Conservation (phyloP, 2,888 invertebrate species). For the Protula sp. region DNA sequence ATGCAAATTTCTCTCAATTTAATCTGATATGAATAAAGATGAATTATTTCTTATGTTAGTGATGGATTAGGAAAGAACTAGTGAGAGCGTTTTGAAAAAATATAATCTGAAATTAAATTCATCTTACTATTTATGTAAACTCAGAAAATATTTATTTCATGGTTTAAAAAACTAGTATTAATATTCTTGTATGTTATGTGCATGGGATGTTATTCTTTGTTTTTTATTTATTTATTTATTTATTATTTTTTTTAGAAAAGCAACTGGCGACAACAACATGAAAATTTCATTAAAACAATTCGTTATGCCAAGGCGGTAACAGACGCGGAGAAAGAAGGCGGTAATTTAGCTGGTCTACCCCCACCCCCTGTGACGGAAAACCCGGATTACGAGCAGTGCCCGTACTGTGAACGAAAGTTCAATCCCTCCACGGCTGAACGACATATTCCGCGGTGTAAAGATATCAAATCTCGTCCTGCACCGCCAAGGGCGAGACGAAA, state of each 20-base stretch:
- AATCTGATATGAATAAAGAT: no score
- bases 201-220: no score
- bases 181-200: no score
- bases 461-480: conserved; percentile 55
- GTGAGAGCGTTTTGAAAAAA: no score
- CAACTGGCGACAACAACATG: conserved; percentile 46
- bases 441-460: conserved; percentile 88
- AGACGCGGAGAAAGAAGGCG: conserved; percentile 59
- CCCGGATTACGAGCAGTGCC: conserved; percentile 84
- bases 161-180: no score
- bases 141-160: no score
- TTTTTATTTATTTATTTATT: no score
- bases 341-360: conserved; percentile 73
- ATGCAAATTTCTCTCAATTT: no score
- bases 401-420: conserved; percentile 80
- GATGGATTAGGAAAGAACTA: no score
- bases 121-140: no score
- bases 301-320: conserved; percentile 46
- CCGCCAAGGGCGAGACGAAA: conserved; percentile 10
- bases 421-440: conserved; percentile 72
- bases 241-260: conserved; percentile 18
- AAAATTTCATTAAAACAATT: conserved; percentile 43
- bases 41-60: no score
- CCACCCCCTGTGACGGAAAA: conserved; percentile 73
- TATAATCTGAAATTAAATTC: no score